phyloP scores from a whole-genome alignment of 2,113 vertebrate species.

The Telmatochromis brachygnathus region DNA sequence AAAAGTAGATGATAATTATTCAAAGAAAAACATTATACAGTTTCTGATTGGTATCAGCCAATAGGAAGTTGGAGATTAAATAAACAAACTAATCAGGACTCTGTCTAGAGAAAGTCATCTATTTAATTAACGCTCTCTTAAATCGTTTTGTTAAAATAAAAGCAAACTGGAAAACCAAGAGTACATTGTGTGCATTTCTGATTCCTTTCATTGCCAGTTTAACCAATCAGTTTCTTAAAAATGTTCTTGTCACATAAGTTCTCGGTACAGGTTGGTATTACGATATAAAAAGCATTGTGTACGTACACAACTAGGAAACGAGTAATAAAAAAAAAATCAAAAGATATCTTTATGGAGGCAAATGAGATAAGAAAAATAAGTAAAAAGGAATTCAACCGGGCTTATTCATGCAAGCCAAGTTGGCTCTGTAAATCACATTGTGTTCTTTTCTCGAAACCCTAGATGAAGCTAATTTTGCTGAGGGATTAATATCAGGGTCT shows the following conservation, averaged over 20 bases:
- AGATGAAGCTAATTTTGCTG: slow-evolving; percentile 32
- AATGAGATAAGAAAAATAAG: neutral
- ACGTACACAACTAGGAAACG: neutral
- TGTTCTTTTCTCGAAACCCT: neutral
- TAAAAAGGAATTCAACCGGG: neutral
- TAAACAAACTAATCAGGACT: neutral
- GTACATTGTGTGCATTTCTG: rapidly evolving
- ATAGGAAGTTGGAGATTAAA: neutral
- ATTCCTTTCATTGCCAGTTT: neutral
- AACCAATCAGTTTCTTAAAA: neutral
- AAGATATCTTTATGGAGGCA: neutral
- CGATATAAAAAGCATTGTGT: rapidly evolving
- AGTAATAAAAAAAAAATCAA: neutral
- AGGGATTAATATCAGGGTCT: slow-evolving; percentile 34
- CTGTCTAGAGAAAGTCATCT: neutral
- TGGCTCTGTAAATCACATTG: slow-evolving; percentile 17
- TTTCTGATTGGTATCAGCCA: neutral
- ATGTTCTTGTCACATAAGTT: neutral
- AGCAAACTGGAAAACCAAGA: neutral
- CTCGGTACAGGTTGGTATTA: rapidly evolving
- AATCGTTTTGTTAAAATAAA: neutral
- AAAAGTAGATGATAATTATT: neutral
- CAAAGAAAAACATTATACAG: neutral
- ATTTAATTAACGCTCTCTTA: neutral
- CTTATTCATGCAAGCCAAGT: neutral